Percentiles rank a stretch among this genome's conserved stretches.
phyloP scores from a whole-genome alignment of 2,113 vertebrate genomes.

The Muntiacus reevesi region DNA sequence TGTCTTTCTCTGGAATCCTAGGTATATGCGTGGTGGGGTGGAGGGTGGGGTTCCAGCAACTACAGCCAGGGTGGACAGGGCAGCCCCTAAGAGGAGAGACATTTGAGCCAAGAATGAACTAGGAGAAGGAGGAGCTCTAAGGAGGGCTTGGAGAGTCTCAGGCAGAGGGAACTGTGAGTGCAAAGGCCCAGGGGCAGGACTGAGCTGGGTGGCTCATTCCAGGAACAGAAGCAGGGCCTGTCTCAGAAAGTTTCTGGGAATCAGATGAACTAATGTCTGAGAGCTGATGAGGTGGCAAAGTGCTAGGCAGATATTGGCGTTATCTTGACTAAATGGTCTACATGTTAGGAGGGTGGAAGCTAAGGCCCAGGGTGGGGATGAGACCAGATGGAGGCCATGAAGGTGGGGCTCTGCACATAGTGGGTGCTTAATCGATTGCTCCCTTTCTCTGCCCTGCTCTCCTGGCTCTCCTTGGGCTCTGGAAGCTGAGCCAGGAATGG shows the following conservation, averaged over 20 bases:
- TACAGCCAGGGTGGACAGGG: background rate
- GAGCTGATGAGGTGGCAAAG: background rate
- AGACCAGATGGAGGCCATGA: background rate
- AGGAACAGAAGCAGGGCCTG: background rate
- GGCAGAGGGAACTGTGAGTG: background rate
- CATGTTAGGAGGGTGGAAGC: background rate
- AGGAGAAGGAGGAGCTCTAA: background rate
- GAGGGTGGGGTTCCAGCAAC: background rate
- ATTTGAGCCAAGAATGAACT: background rate
- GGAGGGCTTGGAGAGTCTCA: background rate
- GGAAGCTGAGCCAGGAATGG: background rate
- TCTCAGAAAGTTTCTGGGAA: background rate
- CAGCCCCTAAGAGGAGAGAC: background rate
- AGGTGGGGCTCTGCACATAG: fast-evolving
- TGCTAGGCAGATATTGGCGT: background rate
- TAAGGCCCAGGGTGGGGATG: too few species aligned
- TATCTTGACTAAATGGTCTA: background rate
- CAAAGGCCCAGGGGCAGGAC: background rate
- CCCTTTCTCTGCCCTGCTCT: too few species aligned
- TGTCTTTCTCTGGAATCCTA: background rate
- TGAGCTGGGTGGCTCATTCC: fast-evolving
- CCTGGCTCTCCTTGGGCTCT: background rate
- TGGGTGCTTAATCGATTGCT: fast-evolving
- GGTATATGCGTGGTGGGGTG: fast-evolving
- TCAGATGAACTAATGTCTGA: fast-evolving